Evolutionary conservation across 2,797 vertebrate genomes (phyloP).

Genomic region (Galagoides demidoff): DNA sequence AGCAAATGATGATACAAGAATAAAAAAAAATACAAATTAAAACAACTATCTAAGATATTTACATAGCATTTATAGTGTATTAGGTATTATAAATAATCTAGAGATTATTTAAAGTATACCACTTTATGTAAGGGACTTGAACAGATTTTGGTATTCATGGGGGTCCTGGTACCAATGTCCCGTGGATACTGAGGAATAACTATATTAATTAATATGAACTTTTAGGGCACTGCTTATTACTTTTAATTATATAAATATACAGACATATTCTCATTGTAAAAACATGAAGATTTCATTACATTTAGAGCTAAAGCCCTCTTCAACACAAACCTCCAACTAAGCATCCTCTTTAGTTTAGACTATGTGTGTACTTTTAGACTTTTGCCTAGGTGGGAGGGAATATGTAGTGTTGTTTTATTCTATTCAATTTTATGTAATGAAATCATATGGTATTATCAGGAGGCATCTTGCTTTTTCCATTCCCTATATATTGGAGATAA

Average conservation of each 20-base stretch:
- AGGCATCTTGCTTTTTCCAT: neutral
- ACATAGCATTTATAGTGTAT: neutral
- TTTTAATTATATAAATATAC: constrained; percentile 6
- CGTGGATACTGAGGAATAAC: neutral
- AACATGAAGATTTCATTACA: constrained; percentile 12
- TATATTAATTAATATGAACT: neutral
- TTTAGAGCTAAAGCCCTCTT: neutral
- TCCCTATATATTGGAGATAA: neutral
- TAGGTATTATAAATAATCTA: neutral
- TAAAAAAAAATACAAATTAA: neutral
- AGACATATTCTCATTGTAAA: constrained; percentile 27
- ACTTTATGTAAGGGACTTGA: neutral
- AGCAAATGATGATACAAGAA: neutral
- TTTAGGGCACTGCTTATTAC: neutral
- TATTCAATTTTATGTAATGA: neutral
- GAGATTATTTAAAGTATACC: neutral
- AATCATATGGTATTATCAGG: constrained; percentile 1
- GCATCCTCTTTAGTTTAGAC: neutral
- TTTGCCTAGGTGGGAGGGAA: neutral
- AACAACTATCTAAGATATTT: neutral
- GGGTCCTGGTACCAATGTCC: neutral
- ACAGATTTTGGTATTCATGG: neutral
- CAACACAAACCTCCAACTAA: neutral
- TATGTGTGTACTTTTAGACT: neutral
- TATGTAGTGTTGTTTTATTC: neutral